These are phyloP conservation scores for Smutsia temminckii DNA, from an alignment of 2,797 vertebrate species.

Conservation along the genomic window DNA sequence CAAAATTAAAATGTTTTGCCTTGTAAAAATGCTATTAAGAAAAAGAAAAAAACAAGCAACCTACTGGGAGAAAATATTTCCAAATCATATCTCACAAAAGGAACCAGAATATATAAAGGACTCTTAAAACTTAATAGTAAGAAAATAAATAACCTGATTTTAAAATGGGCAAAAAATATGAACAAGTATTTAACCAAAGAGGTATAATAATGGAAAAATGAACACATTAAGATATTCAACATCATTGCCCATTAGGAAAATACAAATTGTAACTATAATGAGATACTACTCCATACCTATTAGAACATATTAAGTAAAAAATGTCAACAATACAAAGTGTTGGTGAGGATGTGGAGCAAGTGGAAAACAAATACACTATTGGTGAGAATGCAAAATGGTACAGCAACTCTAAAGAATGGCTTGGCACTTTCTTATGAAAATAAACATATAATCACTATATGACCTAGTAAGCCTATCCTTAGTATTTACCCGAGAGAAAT, in stretches of 20 bases:
- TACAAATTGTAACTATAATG: background rate
- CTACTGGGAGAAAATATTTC: background rate
- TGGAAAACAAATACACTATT: background rate
- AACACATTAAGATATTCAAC: background rate
- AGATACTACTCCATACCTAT: background rate
- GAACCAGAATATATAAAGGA: background rate
- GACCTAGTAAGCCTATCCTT: background rate
- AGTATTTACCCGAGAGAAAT: background rate
- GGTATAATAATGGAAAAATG: background rate
- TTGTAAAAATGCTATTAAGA: constrained; percentile 8
- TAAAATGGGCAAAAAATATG: constrained; percentile 4
- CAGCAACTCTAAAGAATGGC: background rate
- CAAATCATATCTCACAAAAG: background rate
- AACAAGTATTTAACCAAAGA: background rate
- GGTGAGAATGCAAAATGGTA: background rate
- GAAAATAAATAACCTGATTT: constrained; percentile 24
- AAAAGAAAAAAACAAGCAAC: constrained; percentile 1
- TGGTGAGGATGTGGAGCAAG: background rate
- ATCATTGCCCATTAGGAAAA: background rate
- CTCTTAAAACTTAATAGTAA: constrained; percentile 13
- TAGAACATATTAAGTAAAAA: constrained; percentile 1
- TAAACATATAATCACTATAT: background rate
- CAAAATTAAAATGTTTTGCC: constrained; percentile 35
- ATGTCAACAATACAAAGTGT: background rate
- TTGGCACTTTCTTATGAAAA: constrained; percentile 19